A percentile compares a stretch with the other conserved stretches of the same genome.
Evolutionary conservation across 2,888 invertebrate species (phyloP).

Genomic region (Steinernema hermaphroditum): DNA sequence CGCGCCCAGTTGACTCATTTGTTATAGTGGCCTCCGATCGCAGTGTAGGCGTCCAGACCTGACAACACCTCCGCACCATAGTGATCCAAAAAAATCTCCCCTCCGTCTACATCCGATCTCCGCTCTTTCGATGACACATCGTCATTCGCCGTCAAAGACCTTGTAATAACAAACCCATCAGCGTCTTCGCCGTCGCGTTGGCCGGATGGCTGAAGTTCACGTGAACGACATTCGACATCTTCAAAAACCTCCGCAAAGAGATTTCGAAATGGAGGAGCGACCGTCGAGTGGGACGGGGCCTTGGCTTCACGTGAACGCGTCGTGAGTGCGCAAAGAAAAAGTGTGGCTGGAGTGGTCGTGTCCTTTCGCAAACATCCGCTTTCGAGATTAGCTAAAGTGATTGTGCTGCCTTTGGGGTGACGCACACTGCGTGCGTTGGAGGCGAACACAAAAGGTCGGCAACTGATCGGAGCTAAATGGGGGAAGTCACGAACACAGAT

Average conservation of each 20-base stretch:
- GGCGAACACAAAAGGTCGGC: no score
- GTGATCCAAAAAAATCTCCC: no score
- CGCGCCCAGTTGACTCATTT: not conserved
- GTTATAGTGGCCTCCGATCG: not conserved
- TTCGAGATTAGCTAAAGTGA: no score
- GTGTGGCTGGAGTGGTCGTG: not conserved
- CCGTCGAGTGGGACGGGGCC: not conserved
- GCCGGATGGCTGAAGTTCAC: not conserved
- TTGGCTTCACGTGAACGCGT: constrained; percentile 16
- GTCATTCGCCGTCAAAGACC: no score
- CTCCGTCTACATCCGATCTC: not conserved
- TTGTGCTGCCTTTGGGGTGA: no score
- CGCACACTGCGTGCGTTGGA: no score
- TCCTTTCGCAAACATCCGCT: constrained; percentile 21
- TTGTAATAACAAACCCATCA: no score
- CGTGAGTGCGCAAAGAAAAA: constrained; percentile 8
- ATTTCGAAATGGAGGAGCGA: not conserved
- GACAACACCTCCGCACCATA: no score
- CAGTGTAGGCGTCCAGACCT: not conserved
- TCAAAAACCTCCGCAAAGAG: not conserved
- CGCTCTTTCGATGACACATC: not conserved
- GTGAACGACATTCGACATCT: not conserved
- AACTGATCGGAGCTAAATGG: no score
- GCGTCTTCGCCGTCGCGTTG: no score
- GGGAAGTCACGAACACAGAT: no score